phyloP scores from a whole-genome alignment of 2,888 invertebrate genomes.

The Mesorhabditis sp. region DNA sequence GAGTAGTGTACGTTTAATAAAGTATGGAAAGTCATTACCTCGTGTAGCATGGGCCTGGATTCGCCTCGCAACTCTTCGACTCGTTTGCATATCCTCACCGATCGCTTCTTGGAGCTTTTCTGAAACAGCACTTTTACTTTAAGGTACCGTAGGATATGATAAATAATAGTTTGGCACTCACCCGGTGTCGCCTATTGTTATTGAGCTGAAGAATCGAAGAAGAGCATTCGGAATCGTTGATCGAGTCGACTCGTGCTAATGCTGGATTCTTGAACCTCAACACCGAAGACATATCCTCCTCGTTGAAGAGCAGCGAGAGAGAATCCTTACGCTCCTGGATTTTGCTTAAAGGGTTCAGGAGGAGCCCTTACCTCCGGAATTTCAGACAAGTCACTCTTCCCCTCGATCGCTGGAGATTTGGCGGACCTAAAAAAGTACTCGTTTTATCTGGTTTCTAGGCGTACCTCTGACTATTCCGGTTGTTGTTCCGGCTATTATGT shows the following conservation, averaged over 20 bases:
- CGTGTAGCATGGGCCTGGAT: background rate
- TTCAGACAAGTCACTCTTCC: background rate
- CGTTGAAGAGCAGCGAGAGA: constrained; percentile 14
- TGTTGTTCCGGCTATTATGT: background rate
- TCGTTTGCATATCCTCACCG: background rate
- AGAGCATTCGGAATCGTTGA: constrained; percentile 10
- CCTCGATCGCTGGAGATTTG: background rate
- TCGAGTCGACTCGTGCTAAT: constrained; percentile 11
- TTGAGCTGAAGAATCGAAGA: background rate
- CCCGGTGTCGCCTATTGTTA: background rate
- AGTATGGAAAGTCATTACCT: no score
- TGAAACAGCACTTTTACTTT: no score
- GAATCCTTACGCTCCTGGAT: background rate
- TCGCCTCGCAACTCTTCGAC: background rate
- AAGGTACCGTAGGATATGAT: no score
- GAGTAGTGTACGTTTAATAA: background rate
- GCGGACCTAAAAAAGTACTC: background rate
- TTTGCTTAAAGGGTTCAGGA: background rate
- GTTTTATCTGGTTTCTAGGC: background rate
- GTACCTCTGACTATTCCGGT: background rate
- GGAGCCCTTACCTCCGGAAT: background rate
- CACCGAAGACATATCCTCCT: constrained; percentile 13
- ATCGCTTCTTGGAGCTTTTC: background rate
- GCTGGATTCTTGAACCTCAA: constrained; percentile 10
- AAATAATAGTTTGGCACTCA: background rate